Base-by-base conservation (phyloP, 2,888 invertebrate species). In the Parthenolecanium corni region DNA sequence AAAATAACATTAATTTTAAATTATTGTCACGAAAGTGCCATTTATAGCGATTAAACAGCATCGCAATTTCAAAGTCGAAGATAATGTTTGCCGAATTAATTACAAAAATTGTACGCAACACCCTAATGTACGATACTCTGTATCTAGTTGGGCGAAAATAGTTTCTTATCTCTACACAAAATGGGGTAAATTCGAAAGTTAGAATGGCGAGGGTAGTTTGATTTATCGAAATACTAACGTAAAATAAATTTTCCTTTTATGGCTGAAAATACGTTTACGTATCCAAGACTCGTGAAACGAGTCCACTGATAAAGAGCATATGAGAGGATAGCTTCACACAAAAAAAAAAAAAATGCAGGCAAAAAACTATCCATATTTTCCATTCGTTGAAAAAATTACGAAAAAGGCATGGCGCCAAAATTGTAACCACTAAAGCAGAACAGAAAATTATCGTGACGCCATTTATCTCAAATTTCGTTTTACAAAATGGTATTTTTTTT, bases 161-260 rank as follows among this genome's bases (percentile, higher is more conserved):
- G 57, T 57, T 57, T 44, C 57, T 57, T 57, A 57, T 57, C 57
- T 57, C 44, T 46, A 24, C 31, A 25, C 31, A 57, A 57, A 57
- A 42, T 42, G 46, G 57, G 57, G 24, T 38, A 31, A 31, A 31
- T 57, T 25, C 3, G 20, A 16, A 44, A 25, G n/a, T 42, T 46
- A 23, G 44, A 57, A 46, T 25, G 25, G 24, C 46, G 46, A 57
- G 57, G 57, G 57, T 57, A 57, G 24, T 57, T 57, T 57, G 57
- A 57, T 57, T 57, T 57, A 57, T 57, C 44, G 57, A 24, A 57
- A 57, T 57, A 25, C 57, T 18, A 57, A 57, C 42, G 44, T 57
- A 42, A 57, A 57, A 57, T 57, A 42, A 57, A 57, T 57, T 46
- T 57, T 57, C 57, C 57, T 42, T 46, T n/a, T 24, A 54, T 46